A percentile compares a stretch with the other conserved stretches of the same genome.
phyloP scores from a whole-genome alignment of 2,888 invertebrate genomes.

The Eupelmus urozonus region DNA sequence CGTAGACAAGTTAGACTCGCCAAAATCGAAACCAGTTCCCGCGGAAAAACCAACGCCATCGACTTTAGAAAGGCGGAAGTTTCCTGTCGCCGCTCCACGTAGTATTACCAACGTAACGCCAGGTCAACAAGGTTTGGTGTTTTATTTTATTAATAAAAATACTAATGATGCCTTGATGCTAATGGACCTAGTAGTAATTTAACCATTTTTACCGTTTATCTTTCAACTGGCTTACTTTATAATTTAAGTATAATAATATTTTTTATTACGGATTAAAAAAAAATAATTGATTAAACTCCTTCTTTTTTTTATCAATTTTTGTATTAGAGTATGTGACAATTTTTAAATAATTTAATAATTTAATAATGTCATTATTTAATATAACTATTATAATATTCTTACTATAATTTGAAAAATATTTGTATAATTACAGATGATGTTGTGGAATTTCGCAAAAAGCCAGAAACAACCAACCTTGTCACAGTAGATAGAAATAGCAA shows the following conservation, averaged over 20 bases:
- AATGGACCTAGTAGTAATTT: no score
- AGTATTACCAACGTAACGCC: slow-evolving; percentile 69
- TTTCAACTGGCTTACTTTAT: not conserved
- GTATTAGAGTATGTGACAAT: not conserved
- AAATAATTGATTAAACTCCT: not conserved
- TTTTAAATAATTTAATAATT: no score
- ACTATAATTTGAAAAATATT: no score
- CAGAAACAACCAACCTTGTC: slow-evolving; percentile 66
- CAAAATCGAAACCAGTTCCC: slow-evolving; percentile 67
- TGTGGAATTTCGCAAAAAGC: slow-evolving; percentile 79
- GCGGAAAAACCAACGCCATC: slow-evolving; percentile 71
- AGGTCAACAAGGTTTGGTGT: slow-evolving; percentile 52
- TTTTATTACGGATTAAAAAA: no score
- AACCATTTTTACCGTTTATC: no score
- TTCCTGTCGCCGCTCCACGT: slow-evolving; percentile 80
- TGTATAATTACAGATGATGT: slow-evolving; percentile 67
- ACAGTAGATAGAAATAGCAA: slow-evolving; percentile 78
- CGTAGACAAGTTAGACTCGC: slow-evolving; percentile 60
- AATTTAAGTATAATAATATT: not conserved
- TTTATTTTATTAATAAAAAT: no score
- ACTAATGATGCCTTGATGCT: no score
- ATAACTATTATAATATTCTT: not conserved
- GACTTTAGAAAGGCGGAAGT: slow-evolving; percentile 76
- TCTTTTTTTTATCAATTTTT: no score
- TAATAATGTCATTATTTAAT: no score